Evolutionary conservation across 2,888 invertebrate genomes (phyloP), one percentile per base, ranked within the genome.

Genomic region (Tachina lurida): DNA sequence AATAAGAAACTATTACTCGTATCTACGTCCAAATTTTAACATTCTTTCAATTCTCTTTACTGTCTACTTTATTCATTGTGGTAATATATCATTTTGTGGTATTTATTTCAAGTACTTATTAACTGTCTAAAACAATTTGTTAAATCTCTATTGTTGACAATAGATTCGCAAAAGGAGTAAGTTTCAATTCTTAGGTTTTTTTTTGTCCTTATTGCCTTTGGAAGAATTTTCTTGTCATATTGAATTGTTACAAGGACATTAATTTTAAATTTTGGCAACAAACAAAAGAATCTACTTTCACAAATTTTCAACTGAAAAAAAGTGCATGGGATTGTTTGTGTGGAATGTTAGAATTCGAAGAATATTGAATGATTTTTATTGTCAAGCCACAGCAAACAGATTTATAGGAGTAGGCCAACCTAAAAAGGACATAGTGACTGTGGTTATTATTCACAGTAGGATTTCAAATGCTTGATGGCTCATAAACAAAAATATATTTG

Each of bases 171-270:
- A 75, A 78, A 67, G 83, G 73, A 84, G 83, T 74, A 78, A 77
- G 17, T 77, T 83, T 58, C 73, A 71, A 52, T 78, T 67, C 73
- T 54, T 54, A 58, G 60, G 19, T 70, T 62, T 75, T 17, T 58
- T 17, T 68, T 13, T 82, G 13, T 52, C 31, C 54, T 71, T 2
- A 39, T 68, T 63, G 49, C 47, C 75, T 81, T 68, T 81, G 47
- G 74, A 81, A 75, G 74, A 81, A 75, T 75, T 75, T 68, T 62
- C 22, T 78, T 75, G 75, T 71, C 79, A 83, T 76, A 76, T 83
- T 83, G 76, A 83, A 83, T 83, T 80, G 83, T 83, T 83, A 83
- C 86, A 86, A 86, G 86, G 86, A 86, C 86, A 86, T 86, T 83
- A 86, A 86, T 85, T 77, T 83, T 15, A 82, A 78, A 76, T 76